A percentile compares a stretch with the other conserved stretches of the same genome.
These are phyloP conservation scores for Gnatocerus cornutus DNA, from an alignment of 2,888 invertebrate species.

Conservation along the genomic window DNA sequence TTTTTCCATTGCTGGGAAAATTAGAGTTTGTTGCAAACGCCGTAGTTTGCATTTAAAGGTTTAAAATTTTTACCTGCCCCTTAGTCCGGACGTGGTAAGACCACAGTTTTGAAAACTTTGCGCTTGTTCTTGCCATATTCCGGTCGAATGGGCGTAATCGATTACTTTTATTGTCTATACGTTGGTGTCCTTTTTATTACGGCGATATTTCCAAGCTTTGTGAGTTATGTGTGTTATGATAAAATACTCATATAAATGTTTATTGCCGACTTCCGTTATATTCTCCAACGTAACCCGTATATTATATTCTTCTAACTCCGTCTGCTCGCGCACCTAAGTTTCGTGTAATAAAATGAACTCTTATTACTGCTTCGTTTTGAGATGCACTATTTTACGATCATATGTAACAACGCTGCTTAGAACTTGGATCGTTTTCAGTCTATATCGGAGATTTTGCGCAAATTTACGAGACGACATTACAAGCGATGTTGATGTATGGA, in stretches of 20 bases:
- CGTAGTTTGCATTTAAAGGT: too few species aligned
- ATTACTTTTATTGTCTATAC: constrained; percentile 49
- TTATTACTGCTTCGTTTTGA: constrained; percentile 24
- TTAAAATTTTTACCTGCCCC: too few species aligned
- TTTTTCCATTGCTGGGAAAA: too few species aligned
- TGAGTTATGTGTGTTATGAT: constrained; percentile 48
- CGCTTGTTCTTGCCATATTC: constrained; percentile 19
- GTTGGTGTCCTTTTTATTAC: constrained; percentile 38
- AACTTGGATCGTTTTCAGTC: constrained; percentile 27
- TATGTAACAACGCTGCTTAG: constrained; percentile 28
- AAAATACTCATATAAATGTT: constrained; percentile 51
- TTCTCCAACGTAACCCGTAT: constrained; percentile 45
- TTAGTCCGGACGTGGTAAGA: too few species aligned
- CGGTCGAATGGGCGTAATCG: constrained; percentile 41
- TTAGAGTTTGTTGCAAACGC: too few species aligned
- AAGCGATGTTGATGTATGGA: constrained; percentile 32
- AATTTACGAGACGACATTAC: constrained; percentile 37
- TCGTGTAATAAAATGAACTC: constrained; percentile 32
- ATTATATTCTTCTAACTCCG: constrained; percentile 30
- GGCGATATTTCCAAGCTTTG: constrained; percentile 44
- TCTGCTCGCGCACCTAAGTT: constrained; percentile 38
- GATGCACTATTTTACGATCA: constrained; percentile 33
- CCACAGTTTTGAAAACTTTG: not conserved
- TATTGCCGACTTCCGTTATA: constrained; percentile 49
- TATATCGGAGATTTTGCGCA: constrained; percentile 35